Percentiles rank a stretch among this genome's conserved stretches.
Evolutionary conservation across 2,888 invertebrate genomes (phyloP).

Genomic region (Coelopa pilipes): DNA sequence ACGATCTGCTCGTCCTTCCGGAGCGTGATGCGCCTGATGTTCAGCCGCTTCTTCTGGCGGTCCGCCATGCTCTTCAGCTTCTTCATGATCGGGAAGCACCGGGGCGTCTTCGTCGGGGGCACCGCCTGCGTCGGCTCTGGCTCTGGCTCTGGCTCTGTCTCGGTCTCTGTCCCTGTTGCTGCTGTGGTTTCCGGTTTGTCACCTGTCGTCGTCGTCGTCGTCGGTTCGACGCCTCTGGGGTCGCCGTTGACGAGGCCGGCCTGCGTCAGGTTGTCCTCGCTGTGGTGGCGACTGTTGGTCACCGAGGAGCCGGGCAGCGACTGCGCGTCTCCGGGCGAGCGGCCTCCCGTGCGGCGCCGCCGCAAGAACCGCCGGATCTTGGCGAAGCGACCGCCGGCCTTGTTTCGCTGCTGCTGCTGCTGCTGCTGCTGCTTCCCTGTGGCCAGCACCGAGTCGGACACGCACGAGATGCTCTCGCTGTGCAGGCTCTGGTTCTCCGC

Average conservation of each 20-base stretch:
- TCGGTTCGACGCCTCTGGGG: not conserved
- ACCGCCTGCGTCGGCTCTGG: conserved; percentile 43
- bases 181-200: not conserved
- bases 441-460: conserved; percentile 63
- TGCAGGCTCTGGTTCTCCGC: conserved; percentile 53
- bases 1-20: conserved; percentile 68
- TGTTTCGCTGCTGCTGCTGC: conserved; percentile 33
- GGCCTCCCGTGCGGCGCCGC: conserved; percentile 63
- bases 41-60: conserved; percentile 70
- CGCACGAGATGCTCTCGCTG: conserved; percentile 64
- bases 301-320: conserved; percentile 62
- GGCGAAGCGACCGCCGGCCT: conserved; percentile 44
- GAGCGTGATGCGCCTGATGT: conserved; percentile 62
- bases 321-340: conserved; percentile 59
- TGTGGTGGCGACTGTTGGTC: conserved; percentile 55
- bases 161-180: conserved; percentile 22
- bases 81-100: conserved; percentile 73
- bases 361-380: conserved; percentile 70
- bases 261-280: conserved; percentile 47
- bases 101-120: conserved; percentile 46
- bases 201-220: no score
- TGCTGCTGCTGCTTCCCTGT: conserved; percentile 59
- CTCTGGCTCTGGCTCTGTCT: not conserved
- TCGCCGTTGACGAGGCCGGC: not conserved
- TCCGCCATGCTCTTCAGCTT: conserved; percentile 75